A percentile compares a stretch with the other conserved stretches of the same genome.
Conservation (phyloP, 35 echinoderm and acorn worm genomes). For the Heliocidaris tuberculata region DNA sequence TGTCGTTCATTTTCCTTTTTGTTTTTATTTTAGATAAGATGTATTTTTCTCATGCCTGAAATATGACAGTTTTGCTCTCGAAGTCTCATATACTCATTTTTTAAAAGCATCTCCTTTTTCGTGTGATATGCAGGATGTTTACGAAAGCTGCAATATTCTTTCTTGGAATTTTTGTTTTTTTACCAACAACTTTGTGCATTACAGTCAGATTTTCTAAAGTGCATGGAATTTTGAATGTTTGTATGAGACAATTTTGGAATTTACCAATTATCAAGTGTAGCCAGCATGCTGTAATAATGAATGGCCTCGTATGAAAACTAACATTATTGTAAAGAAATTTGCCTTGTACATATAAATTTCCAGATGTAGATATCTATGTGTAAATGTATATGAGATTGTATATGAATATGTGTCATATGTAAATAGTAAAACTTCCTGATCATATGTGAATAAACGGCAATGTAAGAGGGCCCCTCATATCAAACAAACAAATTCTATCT, state of each 20-base stretch:
- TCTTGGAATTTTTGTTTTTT: neutral
- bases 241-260: neutral
- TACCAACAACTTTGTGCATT: neutral
- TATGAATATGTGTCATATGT: neutral
- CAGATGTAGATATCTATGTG: neutral
- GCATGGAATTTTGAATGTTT: neutral
- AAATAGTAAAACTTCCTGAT: neutral
- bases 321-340: neutral
- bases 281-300: neutral
- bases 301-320: neutral
- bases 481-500: neutral
- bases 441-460: constrained; percentile 11
- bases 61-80: neutral
- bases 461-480: constrained; percentile 8
- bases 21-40: neutral
- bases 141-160: neutral
- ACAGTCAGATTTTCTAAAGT: neutral
- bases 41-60: neutral
- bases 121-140: neutral
- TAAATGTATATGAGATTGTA: constrained; percentile 12
- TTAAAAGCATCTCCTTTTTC: neutral
- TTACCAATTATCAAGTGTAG: neutral
- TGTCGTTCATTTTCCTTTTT: neutral
- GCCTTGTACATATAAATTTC: neutral
- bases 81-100: neutral